A percentile compares a stretch with the other conserved stretches of the same genome.
Conservation (phyloP, 1,140 invertebrate genomes). For the Drosophila kepulauana region DNA sequence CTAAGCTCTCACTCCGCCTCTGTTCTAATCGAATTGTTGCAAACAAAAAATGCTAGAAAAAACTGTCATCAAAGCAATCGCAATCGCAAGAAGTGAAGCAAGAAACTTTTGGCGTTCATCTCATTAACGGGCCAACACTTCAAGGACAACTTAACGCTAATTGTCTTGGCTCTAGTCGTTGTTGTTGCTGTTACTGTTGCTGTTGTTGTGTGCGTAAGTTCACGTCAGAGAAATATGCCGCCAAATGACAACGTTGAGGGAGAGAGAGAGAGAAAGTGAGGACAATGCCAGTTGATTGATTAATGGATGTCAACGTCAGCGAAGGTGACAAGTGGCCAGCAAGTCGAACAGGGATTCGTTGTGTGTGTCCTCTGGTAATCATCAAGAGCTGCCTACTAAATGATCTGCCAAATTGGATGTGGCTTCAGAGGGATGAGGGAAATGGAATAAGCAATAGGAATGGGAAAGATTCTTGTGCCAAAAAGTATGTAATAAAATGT, state of each 20-base stretch:
- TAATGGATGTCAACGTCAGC: constrained; percentile 71
- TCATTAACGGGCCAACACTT: constrained; percentile 68
- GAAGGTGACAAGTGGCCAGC: constrained; percentile 74
- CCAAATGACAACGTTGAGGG: constrained; percentile 8
- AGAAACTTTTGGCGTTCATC: constrained; percentile 40
- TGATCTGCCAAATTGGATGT: constrained; percentile 71
- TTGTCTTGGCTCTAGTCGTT: constrained; percentile 43
- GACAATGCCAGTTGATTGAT: constrained; percentile 70
- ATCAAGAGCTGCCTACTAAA: constrained; percentile 53
- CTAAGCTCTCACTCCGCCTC: background rate
- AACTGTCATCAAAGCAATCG: constrained; percentile 25
- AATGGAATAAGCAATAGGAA: no score
- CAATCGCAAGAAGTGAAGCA: constrained; percentile 11
- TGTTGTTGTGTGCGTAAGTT: constrained; percentile 17
- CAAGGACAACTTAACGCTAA: constrained; percentile 62
- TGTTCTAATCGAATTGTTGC: background rate
- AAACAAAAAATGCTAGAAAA: constrained; percentile 27
- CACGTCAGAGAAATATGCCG: constrained; percentile 42
- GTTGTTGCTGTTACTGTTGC: background rate
- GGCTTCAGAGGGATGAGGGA: background rate
- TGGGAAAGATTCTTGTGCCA: constrained; percentile 32
- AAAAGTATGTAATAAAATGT: constrained; percentile 73
- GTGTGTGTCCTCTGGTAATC: constrained; percentile 17
- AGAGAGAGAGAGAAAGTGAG: constrained; percentile 8
- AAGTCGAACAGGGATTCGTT: constrained; percentile 60